Evolutionary conservation across 1,140 invertebrate genomes (phyloP), one percentile per base, ranked within the genome.

Genomic region (Conus betulinus): DNA sequence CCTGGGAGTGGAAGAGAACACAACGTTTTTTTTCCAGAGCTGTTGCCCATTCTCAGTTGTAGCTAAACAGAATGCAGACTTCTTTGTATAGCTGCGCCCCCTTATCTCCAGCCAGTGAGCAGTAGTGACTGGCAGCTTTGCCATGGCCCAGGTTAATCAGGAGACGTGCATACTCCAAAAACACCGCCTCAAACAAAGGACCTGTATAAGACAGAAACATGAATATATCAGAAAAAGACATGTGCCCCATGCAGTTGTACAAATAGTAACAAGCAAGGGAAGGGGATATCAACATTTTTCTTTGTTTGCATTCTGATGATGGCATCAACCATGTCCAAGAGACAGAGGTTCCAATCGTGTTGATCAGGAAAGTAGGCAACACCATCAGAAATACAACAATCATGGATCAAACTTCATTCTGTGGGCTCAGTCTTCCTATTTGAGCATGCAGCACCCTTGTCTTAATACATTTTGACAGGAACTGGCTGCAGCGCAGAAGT

Each of bases 101-200:
- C 84, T 94, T 94, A 52, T 92, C 91, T 53, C 95, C 95, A 57
- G 95, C 94, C 25, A 91, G 90, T 15, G 90, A 51, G 88, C 95
- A 94, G 88, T 95, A 94, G 76, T 92, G 90, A 76, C 94, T 90
- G 2, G 94, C 94, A 84, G 93, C 93, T 71, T 92, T 89, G 55
- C 89, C 90, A 82, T 93, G 91, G 57, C 95, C 94, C 52, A 95
- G 88, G 87, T 93, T 93, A 7, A 92, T 93, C 60, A 95, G 91
- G 82, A 93, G 92, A 55, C 95, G 88, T 10, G 94, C 95, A 89
- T 95, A 95, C 89, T 95, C 95, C 67, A 95, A 89, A 89, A 93
- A 95, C 27, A 95, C 91, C 52, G 94, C 94, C 90, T 95, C 94
- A 81, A 93, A 91, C 84, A 95, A 86, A 20, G 92, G 89, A 20